phyloP scores from a whole-genome alignment of 2,797 vertebrate species.

The Microchirus variegatus region DNA sequence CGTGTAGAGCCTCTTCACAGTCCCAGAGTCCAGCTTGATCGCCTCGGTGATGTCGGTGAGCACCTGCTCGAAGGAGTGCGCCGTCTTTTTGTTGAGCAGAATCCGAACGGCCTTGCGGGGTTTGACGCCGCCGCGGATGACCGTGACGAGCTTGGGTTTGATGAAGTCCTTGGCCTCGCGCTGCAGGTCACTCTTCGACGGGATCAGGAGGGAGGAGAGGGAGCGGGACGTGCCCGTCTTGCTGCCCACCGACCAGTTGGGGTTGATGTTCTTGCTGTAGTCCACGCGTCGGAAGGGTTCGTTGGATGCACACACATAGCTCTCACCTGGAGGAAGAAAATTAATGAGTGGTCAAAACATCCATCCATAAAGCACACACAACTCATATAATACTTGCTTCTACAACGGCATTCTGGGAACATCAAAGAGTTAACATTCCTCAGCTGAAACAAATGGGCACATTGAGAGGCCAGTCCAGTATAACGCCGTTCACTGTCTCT shows the following conservation, averaged over 20 bases:
- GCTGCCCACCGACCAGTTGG: slow-evolving; percentile 96
- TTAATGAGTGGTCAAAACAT: neutral
- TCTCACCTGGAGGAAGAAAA: slow-evolving; percentile 85
- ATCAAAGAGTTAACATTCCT: slow-evolving; percentile 59
- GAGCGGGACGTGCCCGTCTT: slow-evolving; percentile 86
- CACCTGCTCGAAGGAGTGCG: slow-evolving; percentile 97
- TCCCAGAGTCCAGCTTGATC: slow-evolving; percentile 96
- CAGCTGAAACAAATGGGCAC: slow-evolving; percentile 48
- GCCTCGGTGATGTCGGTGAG: slow-evolving; percentile 97
- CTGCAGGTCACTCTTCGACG: slow-evolving; percentile 82
- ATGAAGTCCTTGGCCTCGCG: slow-evolving; percentile 95
- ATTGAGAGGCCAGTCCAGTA: slow-evolving; percentile 48
- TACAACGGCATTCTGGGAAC: neutral
- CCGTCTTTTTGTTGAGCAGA: slow-evolving; percentile 98
- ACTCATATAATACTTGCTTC: neutral
- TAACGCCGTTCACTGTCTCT: slow-evolving; percentile 47
- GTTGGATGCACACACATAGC: slow-evolving; percentile 96
- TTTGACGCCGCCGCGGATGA: slow-evolving; percentile 96
- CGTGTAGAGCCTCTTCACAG: slow-evolving; percentile 94
- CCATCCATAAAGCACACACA: too few relatives aligned
- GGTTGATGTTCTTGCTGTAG: slow-evolving; percentile 95
- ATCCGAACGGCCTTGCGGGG: slow-evolving; percentile 96
- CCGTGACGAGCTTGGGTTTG: slow-evolving; percentile 97
- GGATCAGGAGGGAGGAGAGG: slow-evolving; percentile 78
- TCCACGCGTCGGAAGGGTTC: slow-evolving; percentile 93